Evolutionary conservation across 2,113 vertebrate genomes (phyloP), one percentile per base, ranked within the genome.

Genomic region (Pholis gunnellus): DNA sequence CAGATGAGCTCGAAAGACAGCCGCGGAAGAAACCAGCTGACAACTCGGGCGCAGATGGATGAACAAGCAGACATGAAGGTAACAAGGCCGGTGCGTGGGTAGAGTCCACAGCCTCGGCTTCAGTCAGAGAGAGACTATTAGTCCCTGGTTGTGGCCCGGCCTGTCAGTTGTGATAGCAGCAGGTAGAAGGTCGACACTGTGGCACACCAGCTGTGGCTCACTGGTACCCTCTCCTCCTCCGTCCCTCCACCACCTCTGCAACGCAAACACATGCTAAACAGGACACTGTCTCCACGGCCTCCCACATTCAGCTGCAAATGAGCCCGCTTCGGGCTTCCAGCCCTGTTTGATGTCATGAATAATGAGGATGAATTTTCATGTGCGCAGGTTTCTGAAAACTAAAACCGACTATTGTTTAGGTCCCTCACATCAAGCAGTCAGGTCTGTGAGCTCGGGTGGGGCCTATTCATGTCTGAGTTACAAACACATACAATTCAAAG

Each of bases 251-350:
- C 82, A 91, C 91, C 90, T 94, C 94, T 91, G 89, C 80, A 96
- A 94, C 82, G 91, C 87, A 96, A 96, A 96, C 85, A 90, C 89
- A 95, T 96, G 95, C 94, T 96, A 97, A 96, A 96, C 93, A 95
- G 91, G 87, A 80, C 91, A 80, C 83, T 81, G 92, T 95, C 95
- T 94, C 89, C 86, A 61, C 88, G 81, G 81, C 93, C 93, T 93
- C 93, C 91, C 25, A 91, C 78, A 96, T 97, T 97, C 75, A 96
- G 85, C 96, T 96, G 95, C 95, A 96, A 97, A 97, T 97, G 93
- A 97, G 94, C 66, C 81, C 34, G 82, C 78, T 83, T 80, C 31
- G 79, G 84, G 89, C 89, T 88, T 29, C 66, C 85, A 78, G 91
- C 86, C 84, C 81, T 88, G 93, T 97, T 97, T 96, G 95, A 95